These are phyloP conservation scores for Halictus quadricinctus DNA, from an alignment of 2,888 invertebrate species.

Conservation along the genomic window DNA sequence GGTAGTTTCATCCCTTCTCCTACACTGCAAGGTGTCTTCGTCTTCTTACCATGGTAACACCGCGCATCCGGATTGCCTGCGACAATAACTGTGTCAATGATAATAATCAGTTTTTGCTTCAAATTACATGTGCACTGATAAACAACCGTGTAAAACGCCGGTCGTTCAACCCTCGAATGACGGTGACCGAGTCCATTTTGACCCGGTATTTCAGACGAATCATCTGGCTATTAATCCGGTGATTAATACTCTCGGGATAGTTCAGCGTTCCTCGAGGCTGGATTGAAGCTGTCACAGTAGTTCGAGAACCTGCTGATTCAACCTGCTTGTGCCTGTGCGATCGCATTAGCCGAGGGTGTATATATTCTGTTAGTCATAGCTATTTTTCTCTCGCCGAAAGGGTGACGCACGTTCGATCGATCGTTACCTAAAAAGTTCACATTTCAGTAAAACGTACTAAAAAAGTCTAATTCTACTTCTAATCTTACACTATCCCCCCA, in stretches of 20 bases:
- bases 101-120: not conserved
- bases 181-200: not conserved
- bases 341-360: slow-evolving; percentile 1
- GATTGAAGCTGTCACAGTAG: not conserved
- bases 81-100: not conserved
- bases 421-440: not conserved
- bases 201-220: not conserved
- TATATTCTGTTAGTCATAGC: not conserved
- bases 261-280: slow-evolving; percentile 10
- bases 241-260: not conserved
- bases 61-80: not conserved
- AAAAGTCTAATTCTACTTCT: not conserved
- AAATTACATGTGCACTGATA: not conserved
- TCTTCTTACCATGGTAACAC: not conserved
- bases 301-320: slow-evolving; percentile 5
- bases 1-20: not conserved
- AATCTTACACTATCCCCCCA: not conserved
- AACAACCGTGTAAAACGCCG: not conserved
- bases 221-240: slow-evolving; percentile 3
- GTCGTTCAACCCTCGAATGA: not conserved
- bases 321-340: not conserved
- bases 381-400: slow-evolving; percentile 3
- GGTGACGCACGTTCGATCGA: slow-evolving; percentile 5
- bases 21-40: not conserved
- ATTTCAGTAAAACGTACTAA: not conserved